Base-by-base conservation (phyloP, 2,888 invertebrate species). In the Graphium colonna region DNA sequence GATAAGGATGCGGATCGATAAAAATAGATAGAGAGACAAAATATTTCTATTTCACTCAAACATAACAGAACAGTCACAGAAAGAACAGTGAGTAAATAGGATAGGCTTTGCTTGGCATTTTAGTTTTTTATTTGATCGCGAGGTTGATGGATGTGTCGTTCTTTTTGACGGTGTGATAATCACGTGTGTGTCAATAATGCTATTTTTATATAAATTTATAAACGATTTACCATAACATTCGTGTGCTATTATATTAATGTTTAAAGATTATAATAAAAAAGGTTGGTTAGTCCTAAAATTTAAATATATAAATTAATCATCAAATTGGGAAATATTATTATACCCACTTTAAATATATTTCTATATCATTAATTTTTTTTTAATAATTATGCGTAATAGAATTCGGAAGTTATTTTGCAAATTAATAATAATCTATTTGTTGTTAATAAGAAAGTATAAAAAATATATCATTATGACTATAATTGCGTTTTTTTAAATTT, bases 1-100 rank as follows among this genome's bases (percentile, higher is more conserved):
- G 75, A 73, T 73, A 76, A 67, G 69, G 56, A 69, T 72, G 70
- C 69, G 68, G 79, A 75, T 84, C 83, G 77, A 84, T 84, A 83
- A 59, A 55, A 59, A 60, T 58, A 45, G 69, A 79, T 17, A 69
- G 74, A 75, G 79, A 81, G 40, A 60, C 48, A 65, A 58, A 1
- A 69, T 77, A 67, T 62, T 52, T 63, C 67, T 70, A 42, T 73
- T 71, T 67, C 70, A 53, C 59, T 74, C 63, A 18, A 5, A 53
- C 61, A 58, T 47, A 12, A 47, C 44, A 31, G 47, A 56, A 51
- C 51, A 47, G 18, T 46, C 36, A 26, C 50, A 50, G 49, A 49
- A 49, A 21, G 40, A 52, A 52, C 45, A 52, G 50, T 46, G 47
- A 58, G 51, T 52, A 52, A 58, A 56, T 51, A 55, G 59, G 56